Evolutionary conservation across 2,113 vertebrate species (phyloP), one percentile per base, ranked within the genome.

Genomic region (Choloepus hoffmanni): DNA sequence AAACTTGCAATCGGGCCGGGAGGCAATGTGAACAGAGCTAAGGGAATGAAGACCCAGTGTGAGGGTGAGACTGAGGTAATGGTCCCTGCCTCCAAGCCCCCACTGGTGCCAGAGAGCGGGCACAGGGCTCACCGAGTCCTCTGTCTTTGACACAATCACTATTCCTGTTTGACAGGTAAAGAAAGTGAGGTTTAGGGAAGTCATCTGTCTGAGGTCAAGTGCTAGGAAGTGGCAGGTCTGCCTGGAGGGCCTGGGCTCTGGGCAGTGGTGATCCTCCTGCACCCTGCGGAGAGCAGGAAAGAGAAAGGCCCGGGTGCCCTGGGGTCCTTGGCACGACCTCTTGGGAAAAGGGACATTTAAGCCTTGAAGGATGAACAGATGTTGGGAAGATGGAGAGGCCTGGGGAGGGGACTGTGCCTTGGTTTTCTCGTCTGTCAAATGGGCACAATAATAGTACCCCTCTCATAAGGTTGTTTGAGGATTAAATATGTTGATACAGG

Each of bases 121-220:
- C 1, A 7, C 4, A 7, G 14, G 53, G n/a, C 28, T 28, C 28
- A 5, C 53, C 82, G 15, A 23, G 3, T 36, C 85, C 43, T 28
- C 82, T 68, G 0, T 0, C 3, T 60, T 18, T 11, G 79, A 8
- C 24, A 62, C 23, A 30, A 30, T 60, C 28, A 2, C 65, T 24
- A 58, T 40, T 26, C 48, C 45, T 48, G 65, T 30, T 33, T 33
- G 76, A 82, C n/a, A 40, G 50, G 6, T 76, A 50, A 85, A 72
- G 36, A 94, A 74, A 30, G 15, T 74, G 78, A 94, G 73, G 67
- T 55, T 33, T 68, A 81, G 60, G 50, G 50, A 76, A 90, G 83
- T 77, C 36, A 0, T 60, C 50, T 68, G 53, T 67, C 82, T 24
- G 36, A 65, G 72, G 58, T 36, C 23, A 67, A 53, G 70, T 58